Evolutionary conservation across 2,888 invertebrate genomes (phyloP), one percentile per base, ranked within the genome.

Genomic region (Rhyacophila evoluta): DNA sequence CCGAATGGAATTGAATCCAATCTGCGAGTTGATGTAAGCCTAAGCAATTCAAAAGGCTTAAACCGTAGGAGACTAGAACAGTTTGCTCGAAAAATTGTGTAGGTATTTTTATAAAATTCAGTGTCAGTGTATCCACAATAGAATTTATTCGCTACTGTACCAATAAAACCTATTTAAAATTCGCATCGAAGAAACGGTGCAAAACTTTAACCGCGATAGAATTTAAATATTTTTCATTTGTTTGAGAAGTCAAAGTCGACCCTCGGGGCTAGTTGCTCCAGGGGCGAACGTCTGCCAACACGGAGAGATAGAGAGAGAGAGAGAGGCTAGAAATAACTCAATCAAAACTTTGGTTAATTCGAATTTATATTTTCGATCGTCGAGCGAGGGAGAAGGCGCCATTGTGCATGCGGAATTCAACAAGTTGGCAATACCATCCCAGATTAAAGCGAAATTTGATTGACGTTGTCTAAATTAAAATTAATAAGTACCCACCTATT

Each of bases 211-310:
- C 55, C 55, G 55, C 55, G 10, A 25, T 55, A 55, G 55, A 55
- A 55, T 55, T 55, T 55, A 55, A 55, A 55, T 55, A 55, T 55
- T 55, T 55, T 55, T 19, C 55, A 55, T 55, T 55, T 55, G 55
- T 55, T 55, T 55, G 19, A 55, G 55, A 55, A 55, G 55, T 55
- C 25, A 10, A 55, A 55, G 55, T 55, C 55, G 55, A 19, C 25
- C 55, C 55, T 6, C 55, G 55, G 55, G 55, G 55, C 19, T 8
- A 8, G 15, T 55, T 8, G 25, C 25, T 25, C 25, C 25, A 19
- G 55, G 55, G 55, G 25, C 19, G 10, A 55, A 55, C 55, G 55
- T 55, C 55, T 55, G 55, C 55, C 55, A 8, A 19, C 29, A 6
- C 4, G 2, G 29, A 4, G 29, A 4, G 29, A 2, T 15, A 6